phyloP scores from a whole-genome alignment of 1,140 invertebrate species.

The Idris sp. region DNA sequence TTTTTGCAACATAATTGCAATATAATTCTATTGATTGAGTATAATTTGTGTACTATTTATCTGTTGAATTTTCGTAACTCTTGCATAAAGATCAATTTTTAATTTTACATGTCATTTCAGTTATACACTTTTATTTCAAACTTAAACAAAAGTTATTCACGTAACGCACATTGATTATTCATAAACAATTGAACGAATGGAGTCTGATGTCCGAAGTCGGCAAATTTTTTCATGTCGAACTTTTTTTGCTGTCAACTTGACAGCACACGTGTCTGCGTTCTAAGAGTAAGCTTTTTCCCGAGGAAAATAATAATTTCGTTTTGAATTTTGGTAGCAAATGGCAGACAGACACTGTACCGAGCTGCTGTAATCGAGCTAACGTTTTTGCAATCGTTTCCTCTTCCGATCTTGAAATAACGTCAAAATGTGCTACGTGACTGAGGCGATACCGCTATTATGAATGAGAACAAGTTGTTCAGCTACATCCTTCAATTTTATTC shows the following conservation, averaged over 20 bases:
- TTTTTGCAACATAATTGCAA: too few species aligned
- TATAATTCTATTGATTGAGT: too few species aligned
- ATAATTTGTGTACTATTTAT: too few species aligned
- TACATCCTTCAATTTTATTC: slow-evolving; percentile 15
- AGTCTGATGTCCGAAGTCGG: slow-evolving; percentile 45
- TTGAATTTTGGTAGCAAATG: slow-evolving; percentile 21
- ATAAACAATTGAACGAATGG: slow-evolving; percentile 32
- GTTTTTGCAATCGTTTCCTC: slow-evolving; percentile 43
- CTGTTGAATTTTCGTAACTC: slow-evolving; percentile 1
- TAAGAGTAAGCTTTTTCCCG: slow-evolving; percentile 44
- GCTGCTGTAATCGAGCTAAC: slow-evolving; percentile 36
- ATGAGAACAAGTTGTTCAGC: slow-evolving; percentile 34
- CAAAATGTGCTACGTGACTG: slow-evolving; percentile 49
- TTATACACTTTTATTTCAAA: slow-evolving; percentile 1
- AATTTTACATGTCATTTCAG: not conserved
- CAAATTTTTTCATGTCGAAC: slow-evolving; percentile 42
- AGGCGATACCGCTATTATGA: slow-evolving; percentile 33
- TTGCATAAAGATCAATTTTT: slow-evolving; percentile 17
- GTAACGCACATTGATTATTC: slow-evolving; percentile 39
- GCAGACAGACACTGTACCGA: slow-evolving; percentile 24
- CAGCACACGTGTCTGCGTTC: slow-evolving; percentile 36
- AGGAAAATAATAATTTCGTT: slow-evolving; percentile 55
- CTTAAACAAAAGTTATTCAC: slow-evolving; percentile 40
- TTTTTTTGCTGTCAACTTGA: slow-evolving; percentile 44
- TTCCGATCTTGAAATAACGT: slow-evolving; percentile 50